A percentile compares a stretch with the other conserved stretches of the same genome.
These are phyloP conservation scores for Erannis defoliaria DNA, from an alignment of 2,888 invertebrate species.

Conservation along the genomic window DNA sequence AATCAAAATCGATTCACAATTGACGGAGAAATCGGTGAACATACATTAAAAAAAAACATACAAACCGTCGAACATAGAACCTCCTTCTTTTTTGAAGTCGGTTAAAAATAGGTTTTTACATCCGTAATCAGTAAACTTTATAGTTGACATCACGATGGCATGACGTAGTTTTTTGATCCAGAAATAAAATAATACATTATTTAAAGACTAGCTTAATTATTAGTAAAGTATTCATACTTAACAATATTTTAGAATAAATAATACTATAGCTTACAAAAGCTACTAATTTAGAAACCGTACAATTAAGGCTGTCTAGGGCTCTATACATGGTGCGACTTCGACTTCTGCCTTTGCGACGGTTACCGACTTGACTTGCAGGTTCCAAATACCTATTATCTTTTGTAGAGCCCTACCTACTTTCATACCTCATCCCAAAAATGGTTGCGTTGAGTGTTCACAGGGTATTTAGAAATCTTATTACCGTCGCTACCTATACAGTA, in stretches of 20 bases:
- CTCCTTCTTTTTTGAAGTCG: too few species aligned
- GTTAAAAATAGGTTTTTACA: too few species aligned
- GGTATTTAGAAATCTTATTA: too few species aligned
- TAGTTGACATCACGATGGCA: too few species aligned
- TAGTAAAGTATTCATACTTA: constrained; percentile 7
- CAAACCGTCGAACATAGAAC: too few species aligned
- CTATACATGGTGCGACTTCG: background rate
- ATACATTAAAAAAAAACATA: too few species aligned
- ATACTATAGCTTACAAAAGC: constrained; percentile 9
- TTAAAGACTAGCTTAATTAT: constrained; percentile 19
- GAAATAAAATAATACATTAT: background rate
- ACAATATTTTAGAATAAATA: constrained; percentile 20
- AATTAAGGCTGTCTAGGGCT: background rate
- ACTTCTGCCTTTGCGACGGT: background rate
- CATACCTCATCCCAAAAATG: background rate
- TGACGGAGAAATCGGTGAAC: too few species aligned
- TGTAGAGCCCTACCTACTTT: background rate
- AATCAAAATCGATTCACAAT: too few species aligned
- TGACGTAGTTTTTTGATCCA: constrained; percentile 27
- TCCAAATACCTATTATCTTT: too few species aligned
- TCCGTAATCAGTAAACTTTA: too few species aligned
- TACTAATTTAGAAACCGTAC: background rate
- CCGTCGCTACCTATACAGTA: too few species aligned
- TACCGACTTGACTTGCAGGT: background rate
- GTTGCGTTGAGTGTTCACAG: background rate